Conservation (phyloP, 1,140 invertebrate genomes). For the Trinorchestia longiramus region DNA sequence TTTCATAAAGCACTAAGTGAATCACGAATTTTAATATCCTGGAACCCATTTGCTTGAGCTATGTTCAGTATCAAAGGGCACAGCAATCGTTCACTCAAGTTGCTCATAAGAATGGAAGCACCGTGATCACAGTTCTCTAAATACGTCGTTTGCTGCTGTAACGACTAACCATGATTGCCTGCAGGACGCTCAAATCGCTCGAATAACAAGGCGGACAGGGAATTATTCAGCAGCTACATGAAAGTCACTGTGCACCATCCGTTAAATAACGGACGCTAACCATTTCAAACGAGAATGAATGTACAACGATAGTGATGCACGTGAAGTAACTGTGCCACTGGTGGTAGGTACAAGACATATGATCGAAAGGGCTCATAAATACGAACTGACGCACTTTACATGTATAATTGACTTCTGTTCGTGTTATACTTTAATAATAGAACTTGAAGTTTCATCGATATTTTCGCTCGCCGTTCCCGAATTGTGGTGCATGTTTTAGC, state of each 20-base stretch:
- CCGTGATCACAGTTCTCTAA: conserved; percentile 6
- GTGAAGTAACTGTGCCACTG: neutral
- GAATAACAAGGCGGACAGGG: neutral
- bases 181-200: neutral
- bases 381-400: neutral
- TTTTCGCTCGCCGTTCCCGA: neutral
- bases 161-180: neutral
- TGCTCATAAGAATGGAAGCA: neutral
- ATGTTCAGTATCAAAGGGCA: neutral
- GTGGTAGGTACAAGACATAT: neutral
- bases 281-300: neutral
- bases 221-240: neutral
- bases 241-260: neutral
- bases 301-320: neutral
- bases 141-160: neutral
- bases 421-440: too few relatives aligned
- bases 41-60: neutral
- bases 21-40: neutral
- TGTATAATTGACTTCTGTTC: too few relatives aligned
- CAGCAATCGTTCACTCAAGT: neutral
- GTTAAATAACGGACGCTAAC: conserved; percentile 10
- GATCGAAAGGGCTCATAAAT: neutral
- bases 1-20: neutral
- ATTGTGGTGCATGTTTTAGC: neutral
- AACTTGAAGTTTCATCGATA: neutral